These are phyloP conservation scores for Chloroceryle aenea DNA, from an alignment of 2,113 vertebrate genomes.

Conservation along the genomic window DNA sequence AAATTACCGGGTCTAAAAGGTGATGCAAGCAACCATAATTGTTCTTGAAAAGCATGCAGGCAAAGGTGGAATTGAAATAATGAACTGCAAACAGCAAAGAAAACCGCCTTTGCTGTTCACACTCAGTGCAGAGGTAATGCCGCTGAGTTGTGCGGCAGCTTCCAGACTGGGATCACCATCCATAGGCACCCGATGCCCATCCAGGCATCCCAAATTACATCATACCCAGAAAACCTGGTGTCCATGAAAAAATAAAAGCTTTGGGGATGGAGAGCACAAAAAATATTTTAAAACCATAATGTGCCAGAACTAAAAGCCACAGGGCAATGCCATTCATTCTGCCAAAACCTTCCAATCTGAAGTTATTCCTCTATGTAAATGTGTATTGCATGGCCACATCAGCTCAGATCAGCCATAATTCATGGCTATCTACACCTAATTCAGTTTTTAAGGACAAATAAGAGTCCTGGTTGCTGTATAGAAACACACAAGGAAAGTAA, in stretches of 20 bases:
- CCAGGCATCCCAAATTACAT: neutral
- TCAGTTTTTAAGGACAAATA: neutral
- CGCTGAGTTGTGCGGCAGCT: neutral
- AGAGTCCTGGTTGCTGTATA: neutral
- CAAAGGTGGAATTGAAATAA: neutral
- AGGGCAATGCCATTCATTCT: neutral
- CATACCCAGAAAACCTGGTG: neutral
- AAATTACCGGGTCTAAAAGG: neutral
- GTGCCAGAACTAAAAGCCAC: neutral
- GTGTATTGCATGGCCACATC: accelerated
- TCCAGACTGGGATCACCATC: neutral
- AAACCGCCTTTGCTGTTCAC: neutral
- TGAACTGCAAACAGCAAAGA: neutral
- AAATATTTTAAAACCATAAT: neutral
- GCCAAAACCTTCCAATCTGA: neutral
- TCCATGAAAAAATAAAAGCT: neutral
- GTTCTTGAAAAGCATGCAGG: neutral
- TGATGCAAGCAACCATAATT: neutral
- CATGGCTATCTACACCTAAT: too few species aligned
- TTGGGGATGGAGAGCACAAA: neutral
- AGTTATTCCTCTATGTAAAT: neutral
- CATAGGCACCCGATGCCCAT: neutral
- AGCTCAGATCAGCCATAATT: neutral
- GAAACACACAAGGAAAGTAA: neutral
- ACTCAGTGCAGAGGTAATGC: neutral